phyloP scores from a whole-genome alignment of 2,797 vertebrate species.

The Novumbra hubbsi region DNA sequence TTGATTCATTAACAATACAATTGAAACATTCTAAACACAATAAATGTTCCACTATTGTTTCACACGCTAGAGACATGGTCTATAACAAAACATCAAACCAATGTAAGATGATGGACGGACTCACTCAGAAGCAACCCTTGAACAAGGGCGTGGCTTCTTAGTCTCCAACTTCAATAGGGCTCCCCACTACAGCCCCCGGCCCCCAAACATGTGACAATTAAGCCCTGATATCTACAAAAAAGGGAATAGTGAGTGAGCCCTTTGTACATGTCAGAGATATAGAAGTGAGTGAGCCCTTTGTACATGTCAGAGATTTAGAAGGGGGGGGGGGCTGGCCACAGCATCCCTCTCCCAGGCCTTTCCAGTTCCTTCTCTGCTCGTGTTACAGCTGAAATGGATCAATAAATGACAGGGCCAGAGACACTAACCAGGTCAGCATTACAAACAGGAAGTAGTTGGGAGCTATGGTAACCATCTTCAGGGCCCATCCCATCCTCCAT shows the following conservation, averaged over 20 bases:
- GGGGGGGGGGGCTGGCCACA: constrained; percentile 19
- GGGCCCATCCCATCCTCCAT: constrained; percentile 1
- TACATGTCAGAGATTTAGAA: not conserved
- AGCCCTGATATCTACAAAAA: too few relatives aligned
- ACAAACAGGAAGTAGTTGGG: constrained; percentile 47
- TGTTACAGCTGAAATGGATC: constrained; percentile 58
- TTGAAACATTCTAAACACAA: not conserved
- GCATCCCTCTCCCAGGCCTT: constrained; percentile 3
- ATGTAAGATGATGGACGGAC: not conserved
- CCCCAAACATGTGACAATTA: too few relatives aligned
- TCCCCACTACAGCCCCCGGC: too few relatives aligned
- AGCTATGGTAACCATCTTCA: constrained; percentile 17
- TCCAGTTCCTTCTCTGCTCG: constrained; percentile 23
- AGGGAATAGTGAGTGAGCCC: too few relatives aligned
- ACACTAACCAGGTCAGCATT: constrained; percentile 68
- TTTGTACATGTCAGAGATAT: not conserved
- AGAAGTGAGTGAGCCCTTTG: not conserved
- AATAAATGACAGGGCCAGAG: constrained; percentile 57
- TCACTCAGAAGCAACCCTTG: not conserved
- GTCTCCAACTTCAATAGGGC: not conserved
- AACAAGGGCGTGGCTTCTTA: not conserved
- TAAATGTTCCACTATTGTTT: not conserved
- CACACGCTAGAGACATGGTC: not conserved
- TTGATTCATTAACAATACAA: not conserved
- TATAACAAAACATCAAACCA: not conserved